Percentiles rank a stretch among this genome's conserved stretches.
Conservation (phyloP, 2,888 invertebrate genomes). For the Taenaris catops region DNA sequence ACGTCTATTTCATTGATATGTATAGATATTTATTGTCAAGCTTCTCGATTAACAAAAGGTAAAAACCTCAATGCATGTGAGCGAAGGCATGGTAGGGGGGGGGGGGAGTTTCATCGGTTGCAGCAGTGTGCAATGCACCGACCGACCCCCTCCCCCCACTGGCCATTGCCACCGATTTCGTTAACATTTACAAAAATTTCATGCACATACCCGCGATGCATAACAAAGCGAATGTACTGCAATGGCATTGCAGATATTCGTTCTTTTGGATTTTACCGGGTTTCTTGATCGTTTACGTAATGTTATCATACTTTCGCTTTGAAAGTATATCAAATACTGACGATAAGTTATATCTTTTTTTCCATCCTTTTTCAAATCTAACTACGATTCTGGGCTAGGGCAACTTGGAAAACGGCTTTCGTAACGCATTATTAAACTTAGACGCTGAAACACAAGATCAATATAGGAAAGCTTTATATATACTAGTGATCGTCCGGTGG, state of each 20-base stretch:
- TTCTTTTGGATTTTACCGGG: conserved; percentile 10
- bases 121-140: conserved; percentile 45
- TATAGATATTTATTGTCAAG: too few species aligned
- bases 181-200: conserved; percentile 41
- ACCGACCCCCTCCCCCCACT: conserved; percentile 39
- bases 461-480: too few species aligned
- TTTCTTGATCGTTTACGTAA: not conserved
- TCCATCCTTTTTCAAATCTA: too few species aligned
- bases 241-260: conserved; percentile 10
- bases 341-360: too few species aligned
- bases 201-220: conserved; percentile 26
- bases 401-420: too few species aligned
- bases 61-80: conserved; percentile 11
- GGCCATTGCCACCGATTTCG: conserved; percentile 60
- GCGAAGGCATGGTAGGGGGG: conserved; percentile 16
- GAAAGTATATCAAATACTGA: conserved; percentile 2
- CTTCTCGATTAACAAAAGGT: conserved; percentile 6
- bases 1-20: too few species aligned
- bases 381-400: too few species aligned
- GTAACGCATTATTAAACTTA: too few species aligned
- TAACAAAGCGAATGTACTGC: conserved; percentile 18
- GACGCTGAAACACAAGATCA: too few species aligned
- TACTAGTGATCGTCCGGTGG: too few species aligned
- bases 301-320: conserved; percentile 7
- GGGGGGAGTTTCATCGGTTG: conserved; percentile 18